Evolutionary conservation across 1,140 invertebrate species (phyloP), one percentile per base, ranked within the genome.

Genomic region (Drosophila dunni): DNA sequence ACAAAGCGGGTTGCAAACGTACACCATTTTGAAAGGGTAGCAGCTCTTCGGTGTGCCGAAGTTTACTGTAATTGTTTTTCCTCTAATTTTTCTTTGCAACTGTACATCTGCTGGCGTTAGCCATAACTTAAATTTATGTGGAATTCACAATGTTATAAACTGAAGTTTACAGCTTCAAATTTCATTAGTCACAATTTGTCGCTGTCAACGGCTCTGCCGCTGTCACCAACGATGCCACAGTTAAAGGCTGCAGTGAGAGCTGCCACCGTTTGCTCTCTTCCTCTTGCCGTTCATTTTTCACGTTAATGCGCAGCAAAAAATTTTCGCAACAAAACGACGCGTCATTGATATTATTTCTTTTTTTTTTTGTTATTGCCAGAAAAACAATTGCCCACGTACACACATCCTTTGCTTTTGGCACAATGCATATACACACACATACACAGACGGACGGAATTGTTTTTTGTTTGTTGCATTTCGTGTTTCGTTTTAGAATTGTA

Each of bases 271-370:
- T 73, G 71, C 66, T 81, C 68, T 88, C 68, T 88, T 86, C 83
- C 75, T 86, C 78, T 71, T 78, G 65, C 56, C 54, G 44, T 60
- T 57, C 56, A 69, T 76, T 88, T 85, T 77, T 69, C 75, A 57
- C 64, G 40, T 64, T 78, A 85, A 81, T 85, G 81, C 81, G 81
- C 81, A 85, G 83, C 75, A 82, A 81, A 51, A 51, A 62, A 68
- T 89, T 85, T 86, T 77, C 53, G 61, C 63, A 75, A 71, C 36
- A 68, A 62, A 63, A 67, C 66, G 66, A 75, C 68, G 72, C 70
- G 76, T 75, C 73, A 78, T 75, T 79, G 40, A 40, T 42, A 71
- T 60, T 69, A 60, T 29, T 29, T 29, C 24, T 29, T 29, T 29
- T 29, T 68, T 68, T 68, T 68, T 68, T 68, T 73, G 20, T 67